Evolutionary conservation across 2,797 vertebrate genomes (phyloP).

Genomic region (Decapterus maruadsi): DNA sequence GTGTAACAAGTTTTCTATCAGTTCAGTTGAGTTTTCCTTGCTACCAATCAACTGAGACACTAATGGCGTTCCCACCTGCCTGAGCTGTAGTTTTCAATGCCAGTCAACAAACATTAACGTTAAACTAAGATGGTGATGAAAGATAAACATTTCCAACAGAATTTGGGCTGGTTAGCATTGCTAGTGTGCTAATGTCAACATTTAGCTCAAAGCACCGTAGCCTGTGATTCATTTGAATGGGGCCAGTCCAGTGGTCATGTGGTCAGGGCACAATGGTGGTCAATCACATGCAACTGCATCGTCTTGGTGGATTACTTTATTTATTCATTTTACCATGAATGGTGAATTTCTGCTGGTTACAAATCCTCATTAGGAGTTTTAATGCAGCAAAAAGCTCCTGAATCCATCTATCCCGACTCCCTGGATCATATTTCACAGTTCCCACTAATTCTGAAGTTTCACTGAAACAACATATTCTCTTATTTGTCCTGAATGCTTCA

Average conservation of each 20-base stretch:
- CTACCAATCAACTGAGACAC: background rate
- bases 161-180: background rate
- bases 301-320: background rate
- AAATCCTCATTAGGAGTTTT: too few species aligned
- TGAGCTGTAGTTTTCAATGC: background rate
- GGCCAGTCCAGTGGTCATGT: too few species aligned
- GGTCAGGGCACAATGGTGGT: too few species aligned
- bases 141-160: too few species aligned
- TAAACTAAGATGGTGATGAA: background rate
- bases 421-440: background rate
- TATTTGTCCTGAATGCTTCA: background rate
- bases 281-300: background rate
- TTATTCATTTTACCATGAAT: background rate
- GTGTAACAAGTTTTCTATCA: background rate
- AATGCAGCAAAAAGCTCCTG: background rate
- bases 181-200: background rate
- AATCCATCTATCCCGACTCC: background rate
- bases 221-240: too few species aligned
- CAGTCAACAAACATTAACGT: background rate
- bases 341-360: background rate
- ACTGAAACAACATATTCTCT: background rate
- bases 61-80: background rate
- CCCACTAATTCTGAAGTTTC: too few species aligned
- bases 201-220: background rate
- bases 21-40: too few species aligned